Evolutionary conservation across 2,888 invertebrate genomes (phyloP).

Genomic region (Eulithis prunata): DNA sequence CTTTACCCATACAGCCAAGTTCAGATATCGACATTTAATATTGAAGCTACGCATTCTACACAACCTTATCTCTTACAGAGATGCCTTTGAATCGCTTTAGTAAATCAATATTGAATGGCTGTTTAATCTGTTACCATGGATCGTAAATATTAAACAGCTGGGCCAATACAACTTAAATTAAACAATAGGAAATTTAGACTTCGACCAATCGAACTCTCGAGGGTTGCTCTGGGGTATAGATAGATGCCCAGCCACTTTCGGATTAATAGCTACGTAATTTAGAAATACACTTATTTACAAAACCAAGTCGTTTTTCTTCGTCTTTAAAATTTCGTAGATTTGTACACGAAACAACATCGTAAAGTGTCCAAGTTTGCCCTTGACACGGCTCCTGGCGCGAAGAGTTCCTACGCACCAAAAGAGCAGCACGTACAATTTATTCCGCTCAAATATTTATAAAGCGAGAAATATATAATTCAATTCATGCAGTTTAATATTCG

Average conservation of each 20-base stretch:
- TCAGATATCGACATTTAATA: neutral
- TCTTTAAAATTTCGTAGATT: slow-evolving; percentile 2
- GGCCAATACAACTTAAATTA: slow-evolving; percentile 38
- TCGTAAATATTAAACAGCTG: slow-evolving; percentile 50
- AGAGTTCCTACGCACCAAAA: slow-evolving; percentile 20
- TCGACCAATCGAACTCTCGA: slow-evolving; percentile 41
- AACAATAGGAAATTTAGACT: slow-evolving; percentile 39
- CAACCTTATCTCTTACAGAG: too few species aligned
- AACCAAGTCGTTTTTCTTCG: neutral
- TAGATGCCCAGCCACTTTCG: slow-evolving; percentile 60
- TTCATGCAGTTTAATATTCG: slow-evolving; percentile 30
- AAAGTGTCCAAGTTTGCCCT: slow-evolving; percentile 15
- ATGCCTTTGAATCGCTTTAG: slow-evolving; percentile 2
- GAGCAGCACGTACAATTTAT: slow-evolving; percentile 31
- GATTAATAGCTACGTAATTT: slow-evolving; percentile 54
- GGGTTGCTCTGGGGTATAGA: slow-evolving; percentile 53
- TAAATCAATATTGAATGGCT: slow-evolving; percentile 44
- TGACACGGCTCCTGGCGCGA: slow-evolving; percentile 24
- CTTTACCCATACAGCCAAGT: neutral
- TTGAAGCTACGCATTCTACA: too few species aligned
- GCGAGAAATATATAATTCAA: slow-evolving; percentile 31
- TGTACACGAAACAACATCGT: slow-evolving; percentile 22
- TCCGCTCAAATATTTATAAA: slow-evolving; percentile 35
- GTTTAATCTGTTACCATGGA: slow-evolving; percentile 22
- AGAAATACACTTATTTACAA: slow-evolving; percentile 20